Base-by-base conservation (phyloP, 2,888 invertebrate genomes). In the Nomada lathburiana region DNA sequence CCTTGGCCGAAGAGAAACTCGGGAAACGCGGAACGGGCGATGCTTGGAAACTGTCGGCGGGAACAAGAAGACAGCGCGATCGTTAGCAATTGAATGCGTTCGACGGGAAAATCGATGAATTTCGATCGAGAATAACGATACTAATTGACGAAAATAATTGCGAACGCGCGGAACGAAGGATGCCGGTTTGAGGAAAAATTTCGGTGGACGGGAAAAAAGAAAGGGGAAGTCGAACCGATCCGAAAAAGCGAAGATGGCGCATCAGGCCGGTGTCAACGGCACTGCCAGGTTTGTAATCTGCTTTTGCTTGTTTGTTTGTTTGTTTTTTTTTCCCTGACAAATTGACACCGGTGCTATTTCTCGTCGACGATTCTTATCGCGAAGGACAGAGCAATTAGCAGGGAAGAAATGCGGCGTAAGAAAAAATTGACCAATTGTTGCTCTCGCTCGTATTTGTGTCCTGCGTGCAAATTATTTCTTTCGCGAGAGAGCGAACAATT, bases 161-260 rank as follows among this genome's bases (percentile, higher is more conserved):
- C 23, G 2, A 68, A 68, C 3, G 42, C 36, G 50, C 11, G 23
- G 3, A 23, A 55, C 4, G 2, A 60, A 18, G 20, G 44, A 57
- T 47, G 67, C 64, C 4, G 16, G 9, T n/a, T 13, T 53, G 36
- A 67, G 42, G 20, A 50, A 9, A n/a, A 2, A 16, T 47, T 36
- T 70, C n/a, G 44, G 13, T 18, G 23, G 11, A 29, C 13, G 16
- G 23, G 11, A 23, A 20, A 1, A 26, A 10, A 20, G 10, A 23
- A 55, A 2, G 20, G 47, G 36, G 50, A 16, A 20, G 52, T 23
- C 2, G 7, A 20, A 4, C 13, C n/a, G 11, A 44, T 29, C 18
- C 0, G 13, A 16, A n/a, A n/a, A n/a, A 47, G 16, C 11, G 2
- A 70, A 52, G 64, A 78, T 79, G 79, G 16, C 69, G 0, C 69